A percentile compares a stretch with the other conserved stretches of the same genome.
These are phyloP conservation scores for Pangasius krempfi DNA, from an alignment of 2,797 vertebrate genomes.

Conservation along the genomic window DNA sequence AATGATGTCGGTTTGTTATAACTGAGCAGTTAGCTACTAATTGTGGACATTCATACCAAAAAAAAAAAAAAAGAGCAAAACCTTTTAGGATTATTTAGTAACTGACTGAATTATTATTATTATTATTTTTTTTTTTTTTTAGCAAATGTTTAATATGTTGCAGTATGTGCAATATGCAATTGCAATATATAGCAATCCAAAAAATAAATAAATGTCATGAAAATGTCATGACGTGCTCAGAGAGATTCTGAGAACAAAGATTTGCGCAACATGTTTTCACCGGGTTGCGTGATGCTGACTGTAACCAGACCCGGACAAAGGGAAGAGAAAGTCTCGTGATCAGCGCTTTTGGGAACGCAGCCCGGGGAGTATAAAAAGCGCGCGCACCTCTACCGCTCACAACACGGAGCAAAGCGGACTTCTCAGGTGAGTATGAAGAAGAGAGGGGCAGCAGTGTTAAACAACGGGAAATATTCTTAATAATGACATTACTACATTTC, in stretches of 20 bases:
- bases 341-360: slow-evolving; percentile 17
- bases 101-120: too few relatives aligned
- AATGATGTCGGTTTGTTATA: background rate
- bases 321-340: slow-evolving; percentile 33
- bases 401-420: slow-evolving; percentile 64
- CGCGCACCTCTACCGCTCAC: slow-evolving; percentile 11
- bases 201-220: background rate
- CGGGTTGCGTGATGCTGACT: slow-evolving; percentile 17
- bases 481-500: background rate
- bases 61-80: too few relatives aligned
- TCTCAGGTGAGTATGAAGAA: slow-evolving; percentile 60
- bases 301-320: slow-evolving; percentile 37
- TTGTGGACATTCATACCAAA: background rate
- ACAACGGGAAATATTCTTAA: background rate
- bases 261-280: slow-evolving; percentile 39
- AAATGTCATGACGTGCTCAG: slow-evolving; percentile 2
- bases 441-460: background rate
- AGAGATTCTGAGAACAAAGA: background rate
- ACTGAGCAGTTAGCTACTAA: background rate
- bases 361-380: slow-evolving; percentile 31
- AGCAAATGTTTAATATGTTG: background rate
- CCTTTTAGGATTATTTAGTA: background rate
- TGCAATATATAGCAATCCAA: background rate
- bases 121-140: background rate
- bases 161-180: too few relatives aligned